phyloP scores from a whole-genome alignment of 2,797 vertebrate genomes.

The Sebastes steindachneri region DNA sequence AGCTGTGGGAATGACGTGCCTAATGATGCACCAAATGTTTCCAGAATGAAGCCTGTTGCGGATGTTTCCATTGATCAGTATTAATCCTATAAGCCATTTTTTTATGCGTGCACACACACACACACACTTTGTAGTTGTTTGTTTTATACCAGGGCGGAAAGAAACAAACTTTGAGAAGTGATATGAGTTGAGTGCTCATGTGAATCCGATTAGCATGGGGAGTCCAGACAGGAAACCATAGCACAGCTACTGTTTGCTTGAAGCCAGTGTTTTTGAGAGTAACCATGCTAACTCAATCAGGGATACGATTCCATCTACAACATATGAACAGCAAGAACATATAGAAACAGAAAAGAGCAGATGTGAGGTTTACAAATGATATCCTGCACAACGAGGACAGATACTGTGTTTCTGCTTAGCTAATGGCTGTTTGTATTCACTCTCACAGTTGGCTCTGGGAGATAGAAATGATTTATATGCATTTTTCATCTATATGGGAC shows the following conservation, averaged over 20 bases:
- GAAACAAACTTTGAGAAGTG: slow-evolving; percentile 52
- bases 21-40: slow-evolving; percentile 48
- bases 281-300: slow-evolving; percentile 36
- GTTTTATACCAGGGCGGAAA: neutral
- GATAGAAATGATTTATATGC: slow-evolving; percentile 53
- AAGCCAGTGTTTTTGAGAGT: slow-evolving; percentile 32
- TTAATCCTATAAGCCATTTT: slow-evolving; percentile 32
- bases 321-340: neutral
- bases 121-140: neutral
- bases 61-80: slow-evolving; percentile 44
- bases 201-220: slow-evolving; percentile 51
- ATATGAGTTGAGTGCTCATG: slow-evolving; percentile 39
- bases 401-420: slow-evolving; percentile 5
- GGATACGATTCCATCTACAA: neutral
- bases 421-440: slow-evolving; percentile 56
- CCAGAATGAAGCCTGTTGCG: slow-evolving; percentile 26
- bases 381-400: slow-evolving; percentile 8
- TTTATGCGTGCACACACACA: neutral
- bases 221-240: slow-evolving; percentile 42
- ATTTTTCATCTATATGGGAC: slow-evolving; percentile 47
- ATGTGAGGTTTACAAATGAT: slow-evolving; percentile 34
- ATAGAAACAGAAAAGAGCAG: neutral
- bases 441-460: slow-evolving; percentile 35
- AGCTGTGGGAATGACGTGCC: slow-evolving; percentile 35
- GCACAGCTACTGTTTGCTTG: slow-evolving; percentile 29